Conservation (phyloP, 2,797 vertebrate species). For the Oreonectes daqikongensis region DNA sequence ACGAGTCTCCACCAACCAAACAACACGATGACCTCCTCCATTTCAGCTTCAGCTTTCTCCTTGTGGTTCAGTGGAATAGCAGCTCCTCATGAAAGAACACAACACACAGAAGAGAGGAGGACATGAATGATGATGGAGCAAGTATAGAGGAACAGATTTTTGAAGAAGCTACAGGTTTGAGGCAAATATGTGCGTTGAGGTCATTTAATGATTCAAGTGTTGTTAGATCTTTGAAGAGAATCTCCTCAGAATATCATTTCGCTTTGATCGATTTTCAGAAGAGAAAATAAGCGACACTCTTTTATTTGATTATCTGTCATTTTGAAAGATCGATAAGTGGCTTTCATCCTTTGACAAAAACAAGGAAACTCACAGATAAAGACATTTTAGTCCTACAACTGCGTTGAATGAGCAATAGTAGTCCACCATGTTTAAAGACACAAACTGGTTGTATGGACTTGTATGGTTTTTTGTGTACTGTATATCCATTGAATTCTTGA, state of each 20-base stretch:
- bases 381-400: background rate
- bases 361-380: too few species aligned
- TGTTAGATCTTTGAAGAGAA: background rate
- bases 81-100: background rate
- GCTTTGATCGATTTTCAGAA: background rate
- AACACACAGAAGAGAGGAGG: background rate
- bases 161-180: background rate
- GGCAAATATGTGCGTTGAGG: background rate
- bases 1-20: constrained; percentile 19
- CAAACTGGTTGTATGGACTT: background rate
- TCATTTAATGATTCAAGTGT: background rate
- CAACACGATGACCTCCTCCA: constrained; percentile 4
- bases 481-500: too few species aligned
- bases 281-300: background rate
- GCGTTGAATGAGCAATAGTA: background rate
- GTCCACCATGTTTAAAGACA: too few species aligned
- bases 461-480: too few species aligned
- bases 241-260: background rate
- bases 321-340: background rate
- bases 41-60: background rate
- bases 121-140: background rate
- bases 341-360: constrained; percentile 11
- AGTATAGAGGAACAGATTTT: background rate
- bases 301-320: background rate
- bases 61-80: background rate